These are phyloP conservation scores for Drosophila cognata DNA, from an alignment of 2,888 invertebrate genomes.

Conservation along the genomic window DNA sequence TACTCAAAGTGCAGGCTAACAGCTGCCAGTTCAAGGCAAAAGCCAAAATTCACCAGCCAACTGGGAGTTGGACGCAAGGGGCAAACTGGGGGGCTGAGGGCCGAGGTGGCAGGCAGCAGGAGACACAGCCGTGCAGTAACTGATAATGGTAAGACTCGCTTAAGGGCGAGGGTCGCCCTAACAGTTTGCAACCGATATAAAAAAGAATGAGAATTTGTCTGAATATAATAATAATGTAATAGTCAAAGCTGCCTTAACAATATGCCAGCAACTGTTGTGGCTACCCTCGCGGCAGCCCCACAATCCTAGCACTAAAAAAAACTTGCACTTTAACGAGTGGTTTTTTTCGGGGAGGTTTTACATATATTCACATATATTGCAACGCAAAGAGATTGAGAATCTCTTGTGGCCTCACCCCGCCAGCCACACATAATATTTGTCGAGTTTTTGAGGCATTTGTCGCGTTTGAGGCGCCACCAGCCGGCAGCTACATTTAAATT, in stretches of 20 bases:
- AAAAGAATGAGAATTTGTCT: not conserved
- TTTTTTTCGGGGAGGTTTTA: slow-evolving; percentile 21
- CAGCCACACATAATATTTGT: not conserved
- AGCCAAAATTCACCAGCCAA: slow-evolving; percentile 16
- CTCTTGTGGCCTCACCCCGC: slow-evolving; percentile 5
- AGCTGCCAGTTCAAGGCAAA: slow-evolving; percentile 58
- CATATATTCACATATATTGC: slow-evolving; percentile 28
- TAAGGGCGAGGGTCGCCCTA: slow-evolving; percentile 19
- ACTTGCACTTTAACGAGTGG: slow-evolving; percentile 58
- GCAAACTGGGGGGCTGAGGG: not conserved
- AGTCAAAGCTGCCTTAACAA: too few relatives aligned
- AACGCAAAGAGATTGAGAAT: slow-evolving; percentile 39
- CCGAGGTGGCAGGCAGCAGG: slow-evolving; percentile 6
- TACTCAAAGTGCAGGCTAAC: slow-evolving; percentile 77
- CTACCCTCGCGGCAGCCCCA: slow-evolving; percentile 19
- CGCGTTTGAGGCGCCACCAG: slow-evolving; percentile 35
- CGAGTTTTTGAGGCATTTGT: slow-evolving; percentile 14
- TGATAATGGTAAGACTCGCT: slow-evolving; percentile 52
- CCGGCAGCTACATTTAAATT: slow-evolving; percentile 69
- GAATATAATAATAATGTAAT: too few relatives aligned
- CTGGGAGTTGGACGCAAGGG: not conserved
- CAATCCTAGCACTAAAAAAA: slow-evolving; percentile 47
- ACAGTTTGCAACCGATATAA: not conserved
- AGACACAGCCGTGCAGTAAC: slow-evolving; percentile 33
- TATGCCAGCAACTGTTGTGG: not conserved